A percentile compares a stretch with the other conserved stretches of the same genome.
These are phyloP conservation scores for Neogale vison DNA, from an alignment of 2,113 vertebrate species.

Conservation along the genomic window DNA sequence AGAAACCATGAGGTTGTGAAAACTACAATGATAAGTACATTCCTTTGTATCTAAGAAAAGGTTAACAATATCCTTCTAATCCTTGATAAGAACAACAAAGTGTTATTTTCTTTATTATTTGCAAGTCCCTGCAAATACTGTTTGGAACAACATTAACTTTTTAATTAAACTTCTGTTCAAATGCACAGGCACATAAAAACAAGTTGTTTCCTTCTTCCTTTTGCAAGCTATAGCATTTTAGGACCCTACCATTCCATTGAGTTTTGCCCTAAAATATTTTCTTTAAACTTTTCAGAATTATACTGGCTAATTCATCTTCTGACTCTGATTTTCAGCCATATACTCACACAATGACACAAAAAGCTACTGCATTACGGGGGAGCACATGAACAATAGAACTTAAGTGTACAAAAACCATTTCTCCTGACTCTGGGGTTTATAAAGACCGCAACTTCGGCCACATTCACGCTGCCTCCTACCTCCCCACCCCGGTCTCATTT, in stretches of 20 bases:
- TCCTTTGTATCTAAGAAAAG: conserved; percentile 41
- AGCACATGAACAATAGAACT: not conserved
- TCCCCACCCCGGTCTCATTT: not conserved
- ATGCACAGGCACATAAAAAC: not conserved
- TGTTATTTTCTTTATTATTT: conserved; percentile 64
- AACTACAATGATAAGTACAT: conserved; percentile 52
- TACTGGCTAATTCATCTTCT: not conserved
- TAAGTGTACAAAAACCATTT: not conserved
- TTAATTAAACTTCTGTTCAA: conserved; percentile 65
- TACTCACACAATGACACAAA: not conserved
- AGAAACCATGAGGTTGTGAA: conserved; percentile 28
- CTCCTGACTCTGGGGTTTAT: not conserved
- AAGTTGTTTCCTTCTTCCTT: not conserved
- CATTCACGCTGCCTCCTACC: conserved; percentile 60
- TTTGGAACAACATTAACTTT: conserved; percentile 50
- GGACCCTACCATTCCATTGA: not conserved
- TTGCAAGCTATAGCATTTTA: not conserved
- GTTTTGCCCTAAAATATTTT: not conserved
- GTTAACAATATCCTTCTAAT: conserved; percentile 60
- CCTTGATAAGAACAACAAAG: conserved; percentile 67
- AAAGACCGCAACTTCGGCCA: not conserved
- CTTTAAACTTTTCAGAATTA: not conserved
- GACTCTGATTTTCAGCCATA: not conserved
- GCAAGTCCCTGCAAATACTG: conserved; percentile 44
- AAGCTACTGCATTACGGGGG: not conserved